Evolutionary conservation across 2,888 invertebrate genomes (phyloP).

Genomic region (Ditula angustiorana): DNA sequence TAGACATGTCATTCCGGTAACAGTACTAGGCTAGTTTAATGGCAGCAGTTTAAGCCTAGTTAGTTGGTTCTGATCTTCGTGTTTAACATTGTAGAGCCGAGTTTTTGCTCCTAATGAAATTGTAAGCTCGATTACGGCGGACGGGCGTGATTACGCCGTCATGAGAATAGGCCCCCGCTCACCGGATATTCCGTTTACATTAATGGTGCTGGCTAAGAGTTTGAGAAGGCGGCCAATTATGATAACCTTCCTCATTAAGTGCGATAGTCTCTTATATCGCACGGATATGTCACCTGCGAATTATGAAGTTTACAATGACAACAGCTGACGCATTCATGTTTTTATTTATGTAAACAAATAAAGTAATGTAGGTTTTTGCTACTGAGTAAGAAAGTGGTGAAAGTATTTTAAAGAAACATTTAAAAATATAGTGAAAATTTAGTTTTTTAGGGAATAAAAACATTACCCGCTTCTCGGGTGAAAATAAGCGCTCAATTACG

Average conservation of each 20-base stretch:
- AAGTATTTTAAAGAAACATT: too few relatives aligned
- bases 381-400: background rate
- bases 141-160: conserved; percentile 30
- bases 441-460: too few relatives aligned
- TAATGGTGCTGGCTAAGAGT: conserved; percentile 55
- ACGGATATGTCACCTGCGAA: conserved; percentile 21
- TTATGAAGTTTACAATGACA: conserved; percentile 6
- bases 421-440: too few relatives aligned
- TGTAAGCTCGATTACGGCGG: conserved; percentile 60
- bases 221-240: conserved; percentile 44
- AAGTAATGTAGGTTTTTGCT: background rate
- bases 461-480: too few relatives aligned
- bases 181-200: conserved; percentile 71
- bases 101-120: conserved; percentile 71
- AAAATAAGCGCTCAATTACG: too few relatives aligned
- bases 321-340: conserved; percentile 1
- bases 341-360: background rate
- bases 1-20: conserved; percentile 80
- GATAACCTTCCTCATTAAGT: conserved; percentile 11
- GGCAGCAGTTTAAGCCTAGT: conserved; percentile 66
- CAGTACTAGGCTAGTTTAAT: conserved; percentile 73
- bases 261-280: background rate
- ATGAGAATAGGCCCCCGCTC: conserved; percentile 49
- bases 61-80: conserved; percentile 70
- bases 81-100: conserved; percentile 72